Base-by-base conservation (phyloP, 2,113 vertebrate genomes). In the Actenoides hombroni region DNA sequence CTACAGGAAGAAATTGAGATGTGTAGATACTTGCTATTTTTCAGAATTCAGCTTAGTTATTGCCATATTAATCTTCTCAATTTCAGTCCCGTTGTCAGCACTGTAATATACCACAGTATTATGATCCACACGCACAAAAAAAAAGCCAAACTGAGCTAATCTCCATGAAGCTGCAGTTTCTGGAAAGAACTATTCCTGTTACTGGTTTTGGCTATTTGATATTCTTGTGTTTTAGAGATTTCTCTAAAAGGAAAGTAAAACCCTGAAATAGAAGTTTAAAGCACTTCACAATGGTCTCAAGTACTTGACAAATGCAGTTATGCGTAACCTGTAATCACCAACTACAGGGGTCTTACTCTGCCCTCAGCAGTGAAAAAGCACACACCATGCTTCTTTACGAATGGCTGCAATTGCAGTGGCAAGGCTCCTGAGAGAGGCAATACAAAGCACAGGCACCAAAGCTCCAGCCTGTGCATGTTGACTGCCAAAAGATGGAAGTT, bases 301-400 rank as follows among this genome's bases (percentile, higher is more conserved):
- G 56, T 65, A 87, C 78, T 82, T 93, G 80, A 93, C 40, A 97
- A 95, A 87, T 51, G 21, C 48, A 92, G 79, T 87, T 96, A 69
- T 90, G 53, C 76, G 92, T 86, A 94, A 85, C 73, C 80, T 83
- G 42, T 89, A 96, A 95, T 97, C 86, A 95, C 81, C 11, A 5
- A 35, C 90, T 96, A 49, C 49, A 51, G 76, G 70, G 65, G 21
- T 8, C 18, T 73, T 74, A 37, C n/a, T 92, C 73, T 92, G 42
- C 64, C 61, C 76, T 90, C 57, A 90, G 69, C 48, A 57, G 63
- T 93, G 65, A 69, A 83, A 95, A 91, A 49, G 37, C 56, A 46
- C 68, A 57, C 42, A 39, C 57, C 4, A 3, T 8, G 10, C 67
- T 88, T 61, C 37, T 42, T 74, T 51, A 65, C 1, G 2, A 88